Percentiles rank a stretch among this genome's conserved stretches.
Conservation (phyloP, 1,140 invertebrate genomes). For the Drusus annulatus region DNA sequence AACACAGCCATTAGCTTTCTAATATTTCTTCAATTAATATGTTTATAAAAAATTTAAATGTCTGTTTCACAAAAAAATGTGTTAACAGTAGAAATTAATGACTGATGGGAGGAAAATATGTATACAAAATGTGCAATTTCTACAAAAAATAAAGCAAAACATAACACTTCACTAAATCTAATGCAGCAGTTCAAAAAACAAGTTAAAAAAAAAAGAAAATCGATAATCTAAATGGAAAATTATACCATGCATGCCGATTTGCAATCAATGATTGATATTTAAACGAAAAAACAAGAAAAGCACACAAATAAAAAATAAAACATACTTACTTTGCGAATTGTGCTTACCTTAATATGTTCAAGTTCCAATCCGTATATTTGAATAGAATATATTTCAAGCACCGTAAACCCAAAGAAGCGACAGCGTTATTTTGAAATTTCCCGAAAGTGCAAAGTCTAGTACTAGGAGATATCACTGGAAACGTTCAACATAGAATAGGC, state of each 20-base stretch:
- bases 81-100: too few relatives aligned
- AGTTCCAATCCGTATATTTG: neutral
- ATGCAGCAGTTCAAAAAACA: too few relatives aligned
- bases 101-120: too few relatives aligned
- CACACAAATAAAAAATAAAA: neutral
- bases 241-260: neutral
- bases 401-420: constrained; percentile 38
- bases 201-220: too few relatives aligned
- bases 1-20: too few relatives aligned
- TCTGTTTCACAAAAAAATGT: too few relatives aligned
- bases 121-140: too few relatives aligned
- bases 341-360: neutral
- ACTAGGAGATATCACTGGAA: neutral
- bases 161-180: too few relatives aligned
- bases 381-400: constrained; percentile 15
- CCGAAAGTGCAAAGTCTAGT: neutral
- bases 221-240: neutral
- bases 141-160: too few relatives aligned
- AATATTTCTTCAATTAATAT: too few relatives aligned
- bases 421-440: neutral
- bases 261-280: too few relatives aligned
- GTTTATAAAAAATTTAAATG: too few relatives aligned
- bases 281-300: neutral
- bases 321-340: neutral
- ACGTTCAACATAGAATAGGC: neutral